These are phyloP conservation scores for Polymixis lichenea DNA, from an alignment of 2,888 invertebrate genomes.

Conservation along the genomic window DNA sequence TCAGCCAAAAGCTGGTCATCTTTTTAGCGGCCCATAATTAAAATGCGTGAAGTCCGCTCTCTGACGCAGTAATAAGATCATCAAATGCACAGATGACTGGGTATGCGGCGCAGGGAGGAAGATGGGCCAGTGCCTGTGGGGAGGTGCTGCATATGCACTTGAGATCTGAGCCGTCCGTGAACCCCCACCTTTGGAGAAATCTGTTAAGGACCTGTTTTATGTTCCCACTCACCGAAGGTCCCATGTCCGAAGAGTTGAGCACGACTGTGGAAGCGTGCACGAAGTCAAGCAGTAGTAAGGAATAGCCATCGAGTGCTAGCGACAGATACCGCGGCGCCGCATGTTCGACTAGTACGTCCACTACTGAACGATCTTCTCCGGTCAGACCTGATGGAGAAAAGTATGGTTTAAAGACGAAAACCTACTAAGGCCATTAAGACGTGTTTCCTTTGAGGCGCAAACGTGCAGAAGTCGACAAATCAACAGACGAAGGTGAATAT, in stretches of 20 bases:
- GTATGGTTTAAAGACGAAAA: background rate
- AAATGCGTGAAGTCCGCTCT: too few species aligned
- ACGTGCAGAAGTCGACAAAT: background rate
- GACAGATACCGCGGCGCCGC: constrained; percentile 97
- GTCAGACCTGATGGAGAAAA: constrained; percentile 87
- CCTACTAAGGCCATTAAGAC: too few species aligned
- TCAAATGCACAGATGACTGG: too few species aligned
- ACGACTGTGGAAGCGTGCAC: constrained; percentile 97
- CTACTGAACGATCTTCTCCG: constrained; percentile 93
- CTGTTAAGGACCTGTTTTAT: background rate
- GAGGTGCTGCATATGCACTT: too few species aligned
- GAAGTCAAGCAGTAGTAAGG: constrained; percentile 96
- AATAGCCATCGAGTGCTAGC: constrained; percentile 96
- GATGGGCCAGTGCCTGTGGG: too few species aligned
- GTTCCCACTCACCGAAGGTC: constrained; percentile 81
- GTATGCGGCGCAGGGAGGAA: too few species aligned
- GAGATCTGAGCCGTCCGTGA: too few species aligned
- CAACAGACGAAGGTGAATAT: background rate
- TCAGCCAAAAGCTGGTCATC: background rate
- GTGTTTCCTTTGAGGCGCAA: too few species aligned
- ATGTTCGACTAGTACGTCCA: constrained; percentile 94
- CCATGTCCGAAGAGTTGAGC: constrained; percentile 94
- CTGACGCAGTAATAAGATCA: too few species aligned
- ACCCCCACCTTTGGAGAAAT: too few species aligned
- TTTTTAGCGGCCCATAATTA: too few species aligned